These are phyloP conservation scores for Perccottus glenii DNA, from an alignment of 2,113 vertebrate genomes.

Conservation along the genomic window DNA sequence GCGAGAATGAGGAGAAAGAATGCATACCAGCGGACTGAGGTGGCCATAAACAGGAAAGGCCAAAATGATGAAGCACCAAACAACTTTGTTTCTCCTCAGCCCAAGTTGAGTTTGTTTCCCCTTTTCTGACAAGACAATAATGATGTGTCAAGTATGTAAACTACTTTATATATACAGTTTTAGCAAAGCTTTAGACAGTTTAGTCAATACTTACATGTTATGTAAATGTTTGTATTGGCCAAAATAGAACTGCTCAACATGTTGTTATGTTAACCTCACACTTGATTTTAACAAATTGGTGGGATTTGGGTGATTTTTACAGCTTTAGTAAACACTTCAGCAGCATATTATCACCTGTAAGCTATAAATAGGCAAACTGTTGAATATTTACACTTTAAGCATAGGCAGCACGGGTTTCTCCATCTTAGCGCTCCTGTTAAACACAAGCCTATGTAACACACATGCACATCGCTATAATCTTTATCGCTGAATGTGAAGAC, in stretches of 20 bases:
- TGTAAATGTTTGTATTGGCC: too few species aligned
- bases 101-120: neutral
- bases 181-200: too few species aligned
- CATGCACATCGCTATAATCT: neutral
- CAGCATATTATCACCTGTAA: neutral
- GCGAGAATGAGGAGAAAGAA: slow-evolving; percentile 53
- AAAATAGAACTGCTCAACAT: too few species aligned
- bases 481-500: slow-evolving; percentile 31
- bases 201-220: too few species aligned
- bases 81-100: slow-evolving; percentile 12
- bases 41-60: slow-evolving; percentile 65
- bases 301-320: neutral
- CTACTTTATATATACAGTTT: neutral
- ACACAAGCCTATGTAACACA: neutral
- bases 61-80: slow-evolving; percentile 51
- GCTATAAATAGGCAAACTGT: slow-evolving; percentile 5
- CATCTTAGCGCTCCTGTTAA: neutral
- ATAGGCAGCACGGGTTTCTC: neutral
- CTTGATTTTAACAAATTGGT: neutral
- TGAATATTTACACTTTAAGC: neutral
- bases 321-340: neutral
- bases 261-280: neutral
- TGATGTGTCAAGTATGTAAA: neutral
- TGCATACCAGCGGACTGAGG: slow-evolving; percentile 59
- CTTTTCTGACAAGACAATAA: neutral